These are phyloP conservation scores for Crambe crambe DNA, from an alignment of 37 sponge, comb jelly and placozoan genomes.

Conservation along the genomic window DNA sequence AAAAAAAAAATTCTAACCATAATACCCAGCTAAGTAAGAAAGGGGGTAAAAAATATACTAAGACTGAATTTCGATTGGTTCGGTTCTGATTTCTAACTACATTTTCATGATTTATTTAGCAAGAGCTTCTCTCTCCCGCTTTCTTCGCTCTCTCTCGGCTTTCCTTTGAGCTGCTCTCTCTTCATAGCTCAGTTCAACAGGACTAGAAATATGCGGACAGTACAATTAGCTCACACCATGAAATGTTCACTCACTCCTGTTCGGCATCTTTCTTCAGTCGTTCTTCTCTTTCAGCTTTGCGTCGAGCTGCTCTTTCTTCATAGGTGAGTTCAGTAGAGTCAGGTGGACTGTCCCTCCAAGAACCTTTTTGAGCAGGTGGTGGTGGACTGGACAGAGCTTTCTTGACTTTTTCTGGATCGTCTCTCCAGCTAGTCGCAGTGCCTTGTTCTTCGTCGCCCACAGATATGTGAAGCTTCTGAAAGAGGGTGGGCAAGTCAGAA, in stretches of 20 bases:
- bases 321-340: slow-evolving; percentile 39
- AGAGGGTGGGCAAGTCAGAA: slow-evolving; percentile 45
- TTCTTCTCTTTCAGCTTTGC: slow-evolving; percentile 63
- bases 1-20: not conserved
- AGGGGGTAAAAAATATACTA: not conserved
- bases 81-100: not conserved
- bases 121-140: slow-evolving; percentile 58
- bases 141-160: slow-evolving; percentile 69
- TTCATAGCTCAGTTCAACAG: slow-evolving; percentile 49
- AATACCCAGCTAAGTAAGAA: no score
- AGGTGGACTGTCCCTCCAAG: not conserved
- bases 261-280: slow-evolving; percentile 24
- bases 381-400: slow-evolving; percentile 1
- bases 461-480: slow-evolving; percentile 43
- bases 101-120: slow-evolving; percentile 5
- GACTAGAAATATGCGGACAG: not conserved
- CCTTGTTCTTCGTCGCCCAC: not conserved
- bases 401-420: not conserved
- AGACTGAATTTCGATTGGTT: not conserved
- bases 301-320: slow-evolving; percentile 51
- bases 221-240: not conserved
- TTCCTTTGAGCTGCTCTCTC: slow-evolving; percentile 63
- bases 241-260: not conserved
- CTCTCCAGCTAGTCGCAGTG: slow-evolving; percentile 7
- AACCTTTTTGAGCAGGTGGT: not conserved